phyloP scores from a whole-genome alignment of 2,797 vertebrate species.

The Rhynchonycteris naso region DNA sequence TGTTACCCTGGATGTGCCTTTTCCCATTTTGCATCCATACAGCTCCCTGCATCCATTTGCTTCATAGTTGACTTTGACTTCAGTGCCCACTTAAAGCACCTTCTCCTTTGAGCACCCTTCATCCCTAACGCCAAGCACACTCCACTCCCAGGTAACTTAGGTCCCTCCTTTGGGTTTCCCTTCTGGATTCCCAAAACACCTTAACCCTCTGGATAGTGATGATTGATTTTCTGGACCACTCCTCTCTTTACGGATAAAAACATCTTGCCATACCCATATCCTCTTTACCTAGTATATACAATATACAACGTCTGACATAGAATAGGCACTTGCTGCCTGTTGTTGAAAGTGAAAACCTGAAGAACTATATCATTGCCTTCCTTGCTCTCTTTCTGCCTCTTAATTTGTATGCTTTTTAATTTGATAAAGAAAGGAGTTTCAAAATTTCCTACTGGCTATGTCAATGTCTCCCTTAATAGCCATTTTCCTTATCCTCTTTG shows the following conservation, averaged over 20 bases:
- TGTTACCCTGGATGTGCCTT: not conserved
- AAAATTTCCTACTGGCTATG: constrained; percentile 23
- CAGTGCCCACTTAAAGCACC: not conserved
- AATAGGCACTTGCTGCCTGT: not conserved
- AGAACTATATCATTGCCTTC: not conserved
- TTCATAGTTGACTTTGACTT: not conserved
- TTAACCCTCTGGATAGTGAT: not conserved
- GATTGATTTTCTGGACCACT: not conserved
- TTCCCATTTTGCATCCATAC: not conserved
- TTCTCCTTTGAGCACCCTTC: not conserved
- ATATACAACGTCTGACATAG: not conserved
- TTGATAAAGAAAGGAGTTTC: constrained; percentile 35
- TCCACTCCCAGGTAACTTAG: not conserved
- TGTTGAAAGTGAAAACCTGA: not conserved
- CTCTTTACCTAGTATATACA: not conserved
- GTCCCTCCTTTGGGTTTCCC: not conserved
- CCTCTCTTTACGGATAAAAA: not conserved
- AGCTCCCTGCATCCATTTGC: not conserved
- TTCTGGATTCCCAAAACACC: not conserved
- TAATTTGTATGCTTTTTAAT: constrained; percentile 27
- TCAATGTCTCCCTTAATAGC: constrained; percentile 37
- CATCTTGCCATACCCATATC: too few relatives aligned
- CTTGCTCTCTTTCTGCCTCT: constrained; percentile 3
- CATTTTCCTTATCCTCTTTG: not conserved
- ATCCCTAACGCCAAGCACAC: not conserved